These are phyloP conservation scores for Bolinopsis microptera DNA, from an alignment of 37 sponge, comb jelly and placozoan species.

Conservation along the genomic window DNA sequence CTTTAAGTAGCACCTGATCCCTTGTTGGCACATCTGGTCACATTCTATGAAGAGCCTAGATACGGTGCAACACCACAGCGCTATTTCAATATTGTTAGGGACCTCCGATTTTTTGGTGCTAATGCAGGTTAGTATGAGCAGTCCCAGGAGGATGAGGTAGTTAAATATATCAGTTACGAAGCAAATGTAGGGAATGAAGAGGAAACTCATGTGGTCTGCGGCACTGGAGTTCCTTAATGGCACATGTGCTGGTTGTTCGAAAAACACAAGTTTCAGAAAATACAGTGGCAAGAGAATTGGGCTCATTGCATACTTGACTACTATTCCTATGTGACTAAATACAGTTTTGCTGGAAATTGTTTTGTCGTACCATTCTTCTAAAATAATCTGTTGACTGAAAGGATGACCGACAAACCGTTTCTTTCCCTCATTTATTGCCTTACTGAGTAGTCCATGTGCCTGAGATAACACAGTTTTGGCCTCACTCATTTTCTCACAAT, in stretches of 20 bases:
- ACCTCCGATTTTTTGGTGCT: not conserved
- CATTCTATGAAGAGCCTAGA: not conserved
- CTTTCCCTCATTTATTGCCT: constrained; percentile 3
- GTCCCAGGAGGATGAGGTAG: constrained; percentile 32
- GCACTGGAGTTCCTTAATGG: not conserved
- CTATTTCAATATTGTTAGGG: not conserved
- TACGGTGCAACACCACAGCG: not conserved
- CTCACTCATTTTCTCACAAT: constrained; percentile 49
- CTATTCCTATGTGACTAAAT: not conserved
- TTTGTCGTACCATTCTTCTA: constrained; percentile 36
- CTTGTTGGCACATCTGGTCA: constrained; percentile 40
- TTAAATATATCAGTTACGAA: constrained; percentile 1
- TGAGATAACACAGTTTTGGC: not conserved
- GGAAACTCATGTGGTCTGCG: not conserved
- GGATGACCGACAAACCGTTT: constrained; percentile 44
- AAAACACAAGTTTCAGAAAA: not conserved
- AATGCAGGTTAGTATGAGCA: not conserved
- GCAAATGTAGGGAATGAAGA: constrained; percentile 14
- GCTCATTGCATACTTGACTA: not conserved
- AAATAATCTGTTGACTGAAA: constrained; percentile 41
- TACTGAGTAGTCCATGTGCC: not conserved
- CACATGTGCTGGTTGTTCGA: not conserved
- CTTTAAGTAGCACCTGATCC: not conserved
- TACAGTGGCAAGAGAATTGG: constrained; percentile 9
- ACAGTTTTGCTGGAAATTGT: not conserved